A percentile compares a stretch with the other conserved stretches of the same genome.
These are phyloP conservation scores for Pseudeuparius sepicola DNA, from an alignment of 2,888 invertebrate genomes.

Conservation along the genomic window DNA sequence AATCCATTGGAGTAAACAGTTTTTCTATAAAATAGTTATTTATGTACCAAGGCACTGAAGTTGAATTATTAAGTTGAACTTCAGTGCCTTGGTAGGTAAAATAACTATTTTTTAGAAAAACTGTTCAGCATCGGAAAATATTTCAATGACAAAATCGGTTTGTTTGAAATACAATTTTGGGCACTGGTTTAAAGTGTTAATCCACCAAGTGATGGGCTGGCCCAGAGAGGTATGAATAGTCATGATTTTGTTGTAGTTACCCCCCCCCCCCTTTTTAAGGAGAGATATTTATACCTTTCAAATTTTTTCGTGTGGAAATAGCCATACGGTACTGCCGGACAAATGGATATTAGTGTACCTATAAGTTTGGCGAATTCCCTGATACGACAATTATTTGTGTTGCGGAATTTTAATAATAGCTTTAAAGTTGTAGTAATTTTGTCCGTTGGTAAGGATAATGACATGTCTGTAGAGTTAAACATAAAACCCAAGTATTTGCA, in stretches of 20 bases:
- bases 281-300: conserved; percentile 6
- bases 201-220: not conserved
- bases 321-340: conserved; percentile 3
- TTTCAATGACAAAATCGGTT: no score
- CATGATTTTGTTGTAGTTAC: conserved; percentile 5
- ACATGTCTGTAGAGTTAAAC: conserved; percentile 3
- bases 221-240: not conserved
- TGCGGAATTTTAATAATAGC: not conserved
- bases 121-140: no score
- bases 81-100: no score
- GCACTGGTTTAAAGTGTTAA: not conserved
- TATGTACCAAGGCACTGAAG: no score
- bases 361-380: conserved; percentile 2
- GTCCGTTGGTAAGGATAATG: conserved; percentile 3
- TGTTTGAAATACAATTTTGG: conserved; percentile 7
- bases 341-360: conserved; percentile 3
- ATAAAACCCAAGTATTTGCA: conserved; percentile 4
- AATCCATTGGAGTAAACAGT: no score
- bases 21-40: no score
- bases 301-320: no score
- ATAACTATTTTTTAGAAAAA: no score
- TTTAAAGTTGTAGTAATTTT: not conserved
- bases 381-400: conserved; percentile 5
- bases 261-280: not conserved
- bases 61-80: no score